Evolutionary conservation across 2,797 vertebrate species (phyloP), one percentile per base, ranked within the genome.

Genomic region (Botia kubotai): DNA sequence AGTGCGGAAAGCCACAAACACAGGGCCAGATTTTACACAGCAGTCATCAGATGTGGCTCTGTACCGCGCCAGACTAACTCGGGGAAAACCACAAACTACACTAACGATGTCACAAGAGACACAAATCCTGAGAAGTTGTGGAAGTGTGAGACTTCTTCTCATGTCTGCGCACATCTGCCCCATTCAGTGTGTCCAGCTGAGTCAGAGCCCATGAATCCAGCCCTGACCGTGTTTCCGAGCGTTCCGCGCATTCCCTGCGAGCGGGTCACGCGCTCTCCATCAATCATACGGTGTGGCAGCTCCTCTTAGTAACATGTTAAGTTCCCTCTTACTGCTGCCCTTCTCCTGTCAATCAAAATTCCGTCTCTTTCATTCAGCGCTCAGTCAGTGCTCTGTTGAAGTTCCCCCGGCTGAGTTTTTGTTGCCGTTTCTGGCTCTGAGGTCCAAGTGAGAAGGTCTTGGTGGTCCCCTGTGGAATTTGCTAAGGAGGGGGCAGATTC

Each of bases 381-480:
- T 90, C 91, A 89, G 87, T 92, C 91, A 92, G 88, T 72, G 19
- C 72, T 69, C 84, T 72, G 68, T 72, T 50, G 57, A 71, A 72
- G 68, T 39, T 79, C 33, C 83, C 81, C 80, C 53, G 6, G 84
- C 76, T 77, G 12, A 58, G 43, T 86, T 89, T 93, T 92, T 93
- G 92, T 92, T 91, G 89, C 88, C 80, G 87, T 88, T 92, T 88
- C 87, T 89, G 90, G 89, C 87, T 91, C 87, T 75, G 11, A 85
- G 89, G 85, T 89, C 89, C 86, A 79, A 87, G 87, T 75, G 52
- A 83, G 83, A 60, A 74, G 79, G 77, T 95, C 96, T 96, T 97
- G 96, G 97, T 97, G 96, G 97, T 97, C 96, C 93, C 83, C 90
- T 93, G 92, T 92, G 96, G 96, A 96, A 95, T 96, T 95, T 86